A percentile compares a stretch with the other conserved stretches of the same genome.
Conservation (phyloP, 2,888 invertebrate genomes). For the Stramonita haemastoma region DNA sequence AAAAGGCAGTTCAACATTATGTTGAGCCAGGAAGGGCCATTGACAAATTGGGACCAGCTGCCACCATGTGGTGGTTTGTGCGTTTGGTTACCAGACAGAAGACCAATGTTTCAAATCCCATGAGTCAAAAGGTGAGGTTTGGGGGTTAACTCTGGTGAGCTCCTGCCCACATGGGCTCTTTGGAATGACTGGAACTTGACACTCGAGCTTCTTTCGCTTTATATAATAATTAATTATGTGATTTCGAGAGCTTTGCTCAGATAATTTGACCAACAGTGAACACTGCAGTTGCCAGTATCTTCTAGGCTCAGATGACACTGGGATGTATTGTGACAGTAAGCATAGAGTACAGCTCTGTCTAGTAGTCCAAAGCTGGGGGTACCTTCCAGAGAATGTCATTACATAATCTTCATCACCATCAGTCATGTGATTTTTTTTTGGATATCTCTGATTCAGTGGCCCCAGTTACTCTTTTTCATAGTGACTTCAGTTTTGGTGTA, state of each 20-base stretch:
- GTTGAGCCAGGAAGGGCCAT: neutral
- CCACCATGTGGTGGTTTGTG: neutral
- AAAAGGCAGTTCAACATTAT: neutral
- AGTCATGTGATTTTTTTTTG: neutral
- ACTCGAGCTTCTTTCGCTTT: neutral
- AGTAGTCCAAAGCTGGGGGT: neutral
- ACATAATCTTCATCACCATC: neutral
- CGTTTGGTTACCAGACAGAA: neutral
- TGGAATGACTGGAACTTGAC: neutral
- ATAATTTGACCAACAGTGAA: too few species aligned
- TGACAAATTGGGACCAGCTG: neutral
- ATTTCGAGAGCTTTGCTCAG: neutral
- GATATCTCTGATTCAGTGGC: neutral
- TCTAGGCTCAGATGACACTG: too few species aligned
- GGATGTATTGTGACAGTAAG: neutral
- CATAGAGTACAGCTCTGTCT: neutral
- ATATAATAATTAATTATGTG: too few species aligned
- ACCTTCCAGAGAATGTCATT: neutral
- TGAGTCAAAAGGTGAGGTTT: neutral
- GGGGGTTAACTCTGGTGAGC: neutral
- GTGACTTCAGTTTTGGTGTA: neutral
- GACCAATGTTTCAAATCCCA: neutral
- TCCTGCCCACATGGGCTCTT: neutral
- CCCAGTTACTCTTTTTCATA: neutral
- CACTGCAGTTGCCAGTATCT: too few species aligned